These are phyloP conservation scores for Mus pahari DNA, from an alignment of 2,113 vertebrate genomes.

Conservation along the genomic window DNA sequence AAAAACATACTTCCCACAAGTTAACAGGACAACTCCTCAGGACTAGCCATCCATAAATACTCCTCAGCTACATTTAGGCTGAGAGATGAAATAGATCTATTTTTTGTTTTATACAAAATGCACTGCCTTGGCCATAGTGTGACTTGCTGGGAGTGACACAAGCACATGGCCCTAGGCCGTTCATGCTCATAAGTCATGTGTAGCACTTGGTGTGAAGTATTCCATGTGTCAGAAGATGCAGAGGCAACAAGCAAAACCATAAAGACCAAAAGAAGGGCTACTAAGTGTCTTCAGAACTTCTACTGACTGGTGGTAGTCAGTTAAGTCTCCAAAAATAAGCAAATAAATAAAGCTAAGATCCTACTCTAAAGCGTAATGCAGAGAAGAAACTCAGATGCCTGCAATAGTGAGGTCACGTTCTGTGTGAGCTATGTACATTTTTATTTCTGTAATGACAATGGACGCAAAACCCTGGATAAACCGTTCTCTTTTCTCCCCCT, in stretches of 20 bases:
- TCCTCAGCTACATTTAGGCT: constrained; percentile 38
- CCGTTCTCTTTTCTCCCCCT: constrained; percentile 74
- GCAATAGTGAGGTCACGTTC: constrained; percentile 22
- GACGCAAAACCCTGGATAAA: constrained; percentile 71
- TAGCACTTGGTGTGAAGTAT: background rate
- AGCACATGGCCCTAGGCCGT: background rate
- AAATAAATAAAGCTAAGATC: constrained; percentile 40
- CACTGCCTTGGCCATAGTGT: constrained; percentile 50
- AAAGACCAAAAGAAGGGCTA: constrained; percentile 43
- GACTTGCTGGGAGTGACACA: constrained; percentile 16
- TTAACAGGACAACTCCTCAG: background rate
- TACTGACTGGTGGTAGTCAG: constrained; percentile 41
- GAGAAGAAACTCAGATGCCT: constrained; percentile 10
- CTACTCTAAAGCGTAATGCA: background rate
- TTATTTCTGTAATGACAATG: constrained; percentile 63
- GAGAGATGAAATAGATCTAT: background rate
- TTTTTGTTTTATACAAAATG: constrained; percentile 47
- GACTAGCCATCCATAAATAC: constrained; percentile 11
- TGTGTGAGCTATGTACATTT: constrained; percentile 62
- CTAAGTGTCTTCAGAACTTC: constrained; percentile 47
- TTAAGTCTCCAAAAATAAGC: background rate
- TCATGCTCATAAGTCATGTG: background rate
- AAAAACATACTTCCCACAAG: constrained; percentile 15
- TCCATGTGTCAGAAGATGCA: constrained; percentile 16
- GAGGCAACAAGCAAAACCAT: constrained; percentile 15